Evolutionary conservation across 2,888 invertebrate species (phyloP).

Genomic region (Parasteatoda lunata): DNA sequence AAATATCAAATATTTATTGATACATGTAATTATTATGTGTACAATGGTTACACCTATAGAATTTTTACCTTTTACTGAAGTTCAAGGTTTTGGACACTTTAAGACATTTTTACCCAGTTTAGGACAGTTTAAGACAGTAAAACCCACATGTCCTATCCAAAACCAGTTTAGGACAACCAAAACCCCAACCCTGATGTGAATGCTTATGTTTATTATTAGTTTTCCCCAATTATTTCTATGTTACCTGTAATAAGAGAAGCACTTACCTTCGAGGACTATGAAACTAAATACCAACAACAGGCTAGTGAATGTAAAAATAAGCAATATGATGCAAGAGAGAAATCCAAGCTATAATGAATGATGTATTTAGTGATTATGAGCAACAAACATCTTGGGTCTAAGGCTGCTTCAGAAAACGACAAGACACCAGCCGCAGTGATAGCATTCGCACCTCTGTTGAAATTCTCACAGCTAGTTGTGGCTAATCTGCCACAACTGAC

Average conservation of each 20-base stretch:
- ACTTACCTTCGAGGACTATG: slow-evolving; percentile 39
- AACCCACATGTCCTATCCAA: too few species aligned
- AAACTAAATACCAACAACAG: neutral
- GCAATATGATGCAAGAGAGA: slow-evolving; percentile 10
- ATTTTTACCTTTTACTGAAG: too few species aligned
- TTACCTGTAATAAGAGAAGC: slow-evolving; percentile 16
- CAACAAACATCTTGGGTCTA: slow-evolving; percentile 64
- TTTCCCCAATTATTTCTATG: too few species aligned
- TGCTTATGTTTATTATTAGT: too few species aligned
- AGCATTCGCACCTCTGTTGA: slow-evolving; percentile 62
- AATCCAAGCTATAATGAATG: slow-evolving; percentile 41
- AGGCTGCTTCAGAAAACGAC: slow-evolving; percentile 67
- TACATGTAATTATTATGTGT: too few species aligned
- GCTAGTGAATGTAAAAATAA: slow-evolving; percentile 7
- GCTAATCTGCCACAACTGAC: slow-evolving; percentile 49
- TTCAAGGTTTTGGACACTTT: too few species aligned
- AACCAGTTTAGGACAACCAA: too few species aligned
- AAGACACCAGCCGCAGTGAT: slow-evolving; percentile 67
- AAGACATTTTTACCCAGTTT: too few species aligned
- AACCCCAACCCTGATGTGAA: too few species aligned
- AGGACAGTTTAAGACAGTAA: too few species aligned
- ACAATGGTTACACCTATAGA: too few species aligned
- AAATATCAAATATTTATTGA: too few species aligned
- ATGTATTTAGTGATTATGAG: slow-evolving; percentile 56
- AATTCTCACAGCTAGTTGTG: slow-evolving; percentile 41